phyloP scores from a whole-genome alignment of 2,888 invertebrate species.

The Hyposoter dolosus region DNA sequence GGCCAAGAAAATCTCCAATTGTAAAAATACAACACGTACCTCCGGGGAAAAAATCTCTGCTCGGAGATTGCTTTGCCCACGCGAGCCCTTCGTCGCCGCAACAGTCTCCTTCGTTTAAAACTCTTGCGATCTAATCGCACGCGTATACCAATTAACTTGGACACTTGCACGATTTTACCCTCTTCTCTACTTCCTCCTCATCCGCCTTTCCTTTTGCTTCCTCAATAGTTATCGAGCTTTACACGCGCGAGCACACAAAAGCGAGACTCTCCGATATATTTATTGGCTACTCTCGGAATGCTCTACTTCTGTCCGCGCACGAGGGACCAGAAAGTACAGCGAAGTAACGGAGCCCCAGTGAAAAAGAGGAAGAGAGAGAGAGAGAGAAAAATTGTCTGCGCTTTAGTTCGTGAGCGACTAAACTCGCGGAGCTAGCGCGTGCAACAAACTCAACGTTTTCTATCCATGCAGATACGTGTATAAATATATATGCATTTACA shows the following conservation, averaged over 20 bases:
- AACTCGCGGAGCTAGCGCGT: slow-evolving; percentile 52
- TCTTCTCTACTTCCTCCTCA: slow-evolving; percentile 24
- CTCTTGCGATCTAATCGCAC: slow-evolving; percentile 76
- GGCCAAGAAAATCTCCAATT: slow-evolving; percentile 31
- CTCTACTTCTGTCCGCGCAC: slow-evolving; percentile 68
- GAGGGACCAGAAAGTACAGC: slow-evolving; percentile 12
- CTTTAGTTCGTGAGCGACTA: slow-evolving; percentile 68
- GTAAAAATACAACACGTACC: slow-evolving; percentile 14
- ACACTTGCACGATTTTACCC: slow-evolving; percentile 68
- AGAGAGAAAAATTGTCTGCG: slow-evolving; percentile 29
- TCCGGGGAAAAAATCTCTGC: slow-evolving; percentile 17
- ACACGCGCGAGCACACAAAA: slow-evolving; percentile 41
- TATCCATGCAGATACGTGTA: slow-evolving; percentile 21
- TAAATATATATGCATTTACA: slow-evolving; percentile 28
- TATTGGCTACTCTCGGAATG: slow-evolving; percentile 59
- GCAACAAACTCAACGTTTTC: slow-evolving; percentile 53
- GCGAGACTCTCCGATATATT: slow-evolving; percentile 61
- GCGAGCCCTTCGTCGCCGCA: slow-evolving; percentile 60
- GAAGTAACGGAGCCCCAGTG: slow-evolving; percentile 30
- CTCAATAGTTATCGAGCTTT: slow-evolving; percentile 58
- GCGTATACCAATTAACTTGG: slow-evolving; percentile 77
- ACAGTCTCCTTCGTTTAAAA: slow-evolving; percentile 72
- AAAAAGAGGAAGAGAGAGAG: background rate
- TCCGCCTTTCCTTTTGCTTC: slow-evolving; percentile 22
- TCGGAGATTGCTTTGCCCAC: slow-evolving; percentile 51